Base-by-base conservation (phyloP, 53 echinoderm and acorn worm genomes). In the Arbacia lixula region DNA sequence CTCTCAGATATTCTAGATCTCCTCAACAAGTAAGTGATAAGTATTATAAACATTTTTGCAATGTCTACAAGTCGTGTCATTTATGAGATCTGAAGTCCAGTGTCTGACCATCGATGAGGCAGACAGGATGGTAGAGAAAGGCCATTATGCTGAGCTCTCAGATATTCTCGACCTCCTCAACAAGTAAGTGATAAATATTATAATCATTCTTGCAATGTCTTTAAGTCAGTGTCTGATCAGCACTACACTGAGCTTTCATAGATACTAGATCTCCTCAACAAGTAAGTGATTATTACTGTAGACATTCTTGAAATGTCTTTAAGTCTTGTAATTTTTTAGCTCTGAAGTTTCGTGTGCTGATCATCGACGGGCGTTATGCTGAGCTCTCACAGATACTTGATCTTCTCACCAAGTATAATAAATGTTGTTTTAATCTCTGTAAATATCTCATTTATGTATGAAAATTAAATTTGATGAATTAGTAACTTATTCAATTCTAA, bases 111-210 rank as follows among this genome's bases (percentile, higher is more conserved):
- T 96, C 4, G 96, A 96, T 60, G 93, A 96, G 85, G 96, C 96
- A 14, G 96, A 96, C 56, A 89, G 96, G 20, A 96, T 96, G 96
- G 84, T 93, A 1, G 96, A 96, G 79, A 96, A 84, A 62, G 91
- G 91, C 12, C 96, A 93, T 33, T 96, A 91, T 43, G 83, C 85
- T n/a, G 93, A 96, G 42, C 84, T 96, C 1, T 83, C 88, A 22
- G 84, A 93, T 24, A 91, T 96, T 38, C 63, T 96, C 20, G 85
- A 87, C 36, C 58, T 91, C 9, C 65, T 96, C 22, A 95, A 96
- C 83, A 61, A 72, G 96, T 91, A 35, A 65, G 71, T n/a, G n/a
- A n/a, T n/a, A n/a, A n/a, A n/a, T n/a, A n/a, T n/a, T n/a, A n/a
- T n/a, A n/a, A n/a, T n/a, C n/a, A n/a, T n/a, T n/a, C n/a, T n/a